These are phyloP conservation scores for Pogonocherus hispidulus DNA, from an alignment of 2,888 invertebrate species.

Conservation along the genomic window DNA sequence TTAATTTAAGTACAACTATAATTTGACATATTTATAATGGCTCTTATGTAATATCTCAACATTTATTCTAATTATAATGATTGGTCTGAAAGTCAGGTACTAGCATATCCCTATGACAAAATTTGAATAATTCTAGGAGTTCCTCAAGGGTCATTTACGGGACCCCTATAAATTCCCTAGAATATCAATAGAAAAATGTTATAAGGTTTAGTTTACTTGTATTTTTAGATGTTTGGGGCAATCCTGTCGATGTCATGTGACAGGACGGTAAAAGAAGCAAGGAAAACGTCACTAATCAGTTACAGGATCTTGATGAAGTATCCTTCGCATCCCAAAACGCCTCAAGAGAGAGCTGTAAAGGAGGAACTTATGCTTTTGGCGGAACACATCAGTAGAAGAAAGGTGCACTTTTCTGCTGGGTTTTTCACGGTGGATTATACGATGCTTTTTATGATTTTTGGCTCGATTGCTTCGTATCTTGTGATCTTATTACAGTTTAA, in stretches of 20 bases:
- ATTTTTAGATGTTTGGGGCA: slow-evolving; percentile 34
- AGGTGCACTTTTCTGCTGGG: slow-evolving; percentile 39
- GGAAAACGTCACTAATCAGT: slow-evolving; percentile 38
- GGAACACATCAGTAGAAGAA: slow-evolving; percentile 38
- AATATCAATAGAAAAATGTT: too few species aligned
- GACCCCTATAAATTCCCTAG: too few species aligned
- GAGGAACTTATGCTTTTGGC: slow-evolving; percentile 44
- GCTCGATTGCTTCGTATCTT: slow-evolving; percentile 38
- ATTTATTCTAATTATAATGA: too few species aligned
- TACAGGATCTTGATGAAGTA: slow-evolving; percentile 41
- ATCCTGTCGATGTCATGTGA: slow-evolving; percentile 35
- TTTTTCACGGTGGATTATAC: slow-evolving; percentile 42
- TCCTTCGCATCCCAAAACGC: slow-evolving; percentile 22
- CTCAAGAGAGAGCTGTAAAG: slow-evolving; percentile 26
- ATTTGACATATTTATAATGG: too few species aligned
- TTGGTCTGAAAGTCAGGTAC: too few species aligned
- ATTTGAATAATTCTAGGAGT: too few species aligned
- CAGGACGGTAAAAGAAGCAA: slow-evolving; percentile 36
- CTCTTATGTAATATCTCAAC: too few species aligned
- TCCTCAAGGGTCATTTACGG: too few species aligned
- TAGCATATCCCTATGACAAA: too few species aligned
- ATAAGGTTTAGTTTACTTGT: too few species aligned
- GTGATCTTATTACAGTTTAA: slow-evolving; percentile 43
- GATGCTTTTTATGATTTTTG: slow-evolving; percentile 40
- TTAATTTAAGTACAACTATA: too few species aligned